A percentile compares a stretch with the other conserved stretches of the same genome.
Conservation (phyloP, 2,113 vertebrate genomes). For the Megaceryle maxima region DNA sequence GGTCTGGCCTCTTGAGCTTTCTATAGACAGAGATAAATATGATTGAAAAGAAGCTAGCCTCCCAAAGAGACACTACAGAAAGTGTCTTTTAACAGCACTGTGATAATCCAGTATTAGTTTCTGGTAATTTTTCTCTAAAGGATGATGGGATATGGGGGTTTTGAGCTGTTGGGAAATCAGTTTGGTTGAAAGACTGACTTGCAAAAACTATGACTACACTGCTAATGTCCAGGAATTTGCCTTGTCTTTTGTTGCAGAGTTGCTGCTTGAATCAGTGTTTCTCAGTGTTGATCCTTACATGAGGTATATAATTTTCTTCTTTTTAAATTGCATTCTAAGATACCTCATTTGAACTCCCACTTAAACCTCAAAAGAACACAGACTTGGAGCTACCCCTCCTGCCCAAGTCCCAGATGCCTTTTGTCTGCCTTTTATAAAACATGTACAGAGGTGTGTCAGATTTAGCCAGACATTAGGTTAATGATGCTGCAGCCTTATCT, state of each 20-base stretch:
- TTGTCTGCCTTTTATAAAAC: background rate
- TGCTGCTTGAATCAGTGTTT: constrained; percentile 87
- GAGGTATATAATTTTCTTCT: constrained; percentile 75
- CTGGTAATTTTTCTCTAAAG: background rate
- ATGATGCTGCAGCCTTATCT: background rate
- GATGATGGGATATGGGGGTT: background rate
- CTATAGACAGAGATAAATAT: background rate
- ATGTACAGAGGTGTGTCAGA: background rate
- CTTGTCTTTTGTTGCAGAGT: constrained; percentile 75
- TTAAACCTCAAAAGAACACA: background rate
- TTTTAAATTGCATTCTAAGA: background rate
- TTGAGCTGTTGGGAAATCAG: background rate
- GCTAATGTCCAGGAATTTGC: background rate
- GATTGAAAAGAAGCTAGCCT: background rate
- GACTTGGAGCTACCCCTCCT: background rate
- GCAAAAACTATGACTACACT: background rate
- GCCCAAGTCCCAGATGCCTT: background rate
- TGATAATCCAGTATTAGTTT: background rate
- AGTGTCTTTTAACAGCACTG: background rate
- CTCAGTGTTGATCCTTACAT: constrained; percentile 91
- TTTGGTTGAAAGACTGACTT: background rate
- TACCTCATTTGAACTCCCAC: background rate
- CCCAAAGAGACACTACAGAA: background rate
- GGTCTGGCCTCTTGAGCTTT: background rate
- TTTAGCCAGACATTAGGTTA: background rate